These are phyloP conservation scores for Porites rus DNA, from an alignment of 92 coral and sea anemone species.

Conservation along the genomic window DNA sequence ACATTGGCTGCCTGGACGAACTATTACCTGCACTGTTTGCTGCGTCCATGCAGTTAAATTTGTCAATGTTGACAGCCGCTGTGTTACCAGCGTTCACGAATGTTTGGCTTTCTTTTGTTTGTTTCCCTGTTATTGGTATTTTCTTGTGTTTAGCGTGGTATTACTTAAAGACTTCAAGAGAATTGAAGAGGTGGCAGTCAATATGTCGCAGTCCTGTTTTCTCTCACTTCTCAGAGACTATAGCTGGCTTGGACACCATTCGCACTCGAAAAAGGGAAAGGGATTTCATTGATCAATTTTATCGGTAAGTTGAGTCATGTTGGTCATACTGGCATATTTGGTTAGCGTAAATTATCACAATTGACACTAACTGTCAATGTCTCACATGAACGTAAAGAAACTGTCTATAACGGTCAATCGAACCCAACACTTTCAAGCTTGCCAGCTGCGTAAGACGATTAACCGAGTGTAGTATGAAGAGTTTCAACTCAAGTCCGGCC, in stretches of 20 bases:
- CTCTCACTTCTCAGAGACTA: slow-evolving; percentile 63
- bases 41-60: too few relatives aligned
- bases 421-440: too few relatives aligned
- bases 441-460: too few relatives aligned
- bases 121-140: neutral
- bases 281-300: slow-evolving; percentile 22
- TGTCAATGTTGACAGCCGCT: too few relatives aligned
- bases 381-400: too few relatives aligned
- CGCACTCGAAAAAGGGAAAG: slow-evolving; percentile 42
- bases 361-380: too few relatives aligned
- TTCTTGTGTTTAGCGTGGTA: slow-evolving; percentile 42
- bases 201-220: slow-evolving; percentile 62
- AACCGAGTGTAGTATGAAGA: too few relatives aligned
- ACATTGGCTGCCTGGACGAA: slow-evolving; percentile 6
- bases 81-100: slow-evolving; percentile 26
- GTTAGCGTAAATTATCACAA: too few relatives aligned
- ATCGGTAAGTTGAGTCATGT: slow-evolving; percentile 13
- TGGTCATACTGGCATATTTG: too few relatives aligned
- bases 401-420: too few relatives aligned
- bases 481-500: too few relatives aligned
- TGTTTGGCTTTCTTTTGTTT: slow-evolving; percentile 17
- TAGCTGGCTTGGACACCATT: slow-evolving; percentile 55
- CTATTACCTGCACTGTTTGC: neutral
- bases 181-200: slow-evolving; percentile 65
- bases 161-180: slow-evolving; percentile 73